Evolutionary conservation across 2,888 invertebrate species (phyloP).

Genomic region (Leptopilina myrica): DNA sequence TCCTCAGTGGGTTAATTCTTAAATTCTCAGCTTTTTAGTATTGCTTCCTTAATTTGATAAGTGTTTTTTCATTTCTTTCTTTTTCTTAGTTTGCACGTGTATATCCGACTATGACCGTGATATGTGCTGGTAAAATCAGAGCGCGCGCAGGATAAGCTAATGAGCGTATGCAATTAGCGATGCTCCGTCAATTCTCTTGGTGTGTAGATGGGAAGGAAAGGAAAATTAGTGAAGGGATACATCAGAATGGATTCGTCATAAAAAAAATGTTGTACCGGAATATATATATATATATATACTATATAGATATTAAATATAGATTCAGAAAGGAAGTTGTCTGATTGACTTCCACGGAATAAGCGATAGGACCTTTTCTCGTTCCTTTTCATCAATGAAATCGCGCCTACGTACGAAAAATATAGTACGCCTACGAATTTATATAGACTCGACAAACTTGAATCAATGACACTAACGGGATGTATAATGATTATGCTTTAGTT

Average conservation of each 20-base stretch:
- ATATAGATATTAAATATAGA: not conserved
- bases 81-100: not conserved
- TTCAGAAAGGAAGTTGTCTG: conserved; percentile 26
- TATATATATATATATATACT: no score
- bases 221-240: conserved; percentile 15
- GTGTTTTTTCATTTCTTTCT: no score
- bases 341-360: conserved; percentile 11
- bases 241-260: conserved; percentile 8
- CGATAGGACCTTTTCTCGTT: conserved; percentile 26
- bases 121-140: conserved; percentile 8
- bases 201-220: not conserved
- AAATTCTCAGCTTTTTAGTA: no score
- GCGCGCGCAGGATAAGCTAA: conserved; percentile 23
- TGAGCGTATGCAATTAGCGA: conserved; percentile 37
- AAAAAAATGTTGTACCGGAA: no score
- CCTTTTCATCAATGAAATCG: conserved; percentile 31
- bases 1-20: no score
- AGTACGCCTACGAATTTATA: conserved; percentile 13
- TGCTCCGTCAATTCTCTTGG: not conserved
- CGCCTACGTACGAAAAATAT: conserved; percentile 2
- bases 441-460: conserved; percentile 21
- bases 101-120: not conserved
- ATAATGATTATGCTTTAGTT: not conserved
- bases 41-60: no score
- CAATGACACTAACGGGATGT: conserved; percentile 29